Evolutionary conservation across 2,113 vertebrate genomes (phyloP), one percentile per base, ranked within the genome.

Genomic region (Spermophilus dauricus): DNA sequence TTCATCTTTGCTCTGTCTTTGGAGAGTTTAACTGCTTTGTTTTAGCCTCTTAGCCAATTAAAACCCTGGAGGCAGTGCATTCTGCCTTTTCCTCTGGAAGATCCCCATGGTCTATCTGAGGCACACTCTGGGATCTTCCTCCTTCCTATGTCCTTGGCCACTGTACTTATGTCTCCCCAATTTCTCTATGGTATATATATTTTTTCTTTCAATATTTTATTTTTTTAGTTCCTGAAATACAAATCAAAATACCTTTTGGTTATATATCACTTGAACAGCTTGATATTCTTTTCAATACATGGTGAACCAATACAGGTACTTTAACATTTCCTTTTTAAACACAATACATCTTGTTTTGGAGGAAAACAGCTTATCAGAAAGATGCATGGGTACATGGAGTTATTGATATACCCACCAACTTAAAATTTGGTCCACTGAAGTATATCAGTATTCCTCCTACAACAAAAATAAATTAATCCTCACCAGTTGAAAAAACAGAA

Each of bases 381-480:
- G 48, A 53, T 42, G 83, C 67, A 65, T 39, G 34, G 32, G 4
- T 69, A 95, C n/a, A 56, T 0, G 32, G 45, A n/a, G 51, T 56
- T 78, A 77, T 42, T 83, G 89, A 48, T 58, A 96, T 76, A 76
- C 5, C 16, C 7, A 56, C 81, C 17, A 91, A 90, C 14, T 86
- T 58, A 97, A 95, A 96, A 89, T 88, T 78, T 97, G 94, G 85
- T 94, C 93, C 94, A 83, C 82, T 92, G 73, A 95, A 95, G 94
- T 90, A 94, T 42, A 18, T 63, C 78, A 53, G 32, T 75, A 81
- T 94, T 67, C 58, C 16, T 91, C 87, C 2, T 58, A 3, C 93
- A 92, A 96, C 39, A 87, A 96, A 97, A 87, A 95, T 91, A 81
- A 96, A 61, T 86, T 89, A 86, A 92, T 56, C 8, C 2, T 18